These are phyloP conservation scores for Epistrophe eligans DNA, from an alignment of 2,888 invertebrate species.

Conservation along the genomic window DNA sequence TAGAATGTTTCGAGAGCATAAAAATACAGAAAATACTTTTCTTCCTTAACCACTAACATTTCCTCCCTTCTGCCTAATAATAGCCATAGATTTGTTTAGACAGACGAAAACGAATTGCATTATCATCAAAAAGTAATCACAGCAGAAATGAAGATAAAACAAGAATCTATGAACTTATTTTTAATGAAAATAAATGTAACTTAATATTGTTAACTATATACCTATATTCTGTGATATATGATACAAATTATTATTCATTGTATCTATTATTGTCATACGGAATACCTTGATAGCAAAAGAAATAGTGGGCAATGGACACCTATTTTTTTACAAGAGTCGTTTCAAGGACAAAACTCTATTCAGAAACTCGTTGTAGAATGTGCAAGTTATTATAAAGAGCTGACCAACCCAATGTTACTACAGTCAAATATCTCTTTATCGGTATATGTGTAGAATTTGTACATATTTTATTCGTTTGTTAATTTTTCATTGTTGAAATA, in stretches of 20 bases:
- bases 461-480: too few species aligned
- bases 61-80: too few species aligned
- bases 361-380: constrained; percentile 9
- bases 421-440: background rate
- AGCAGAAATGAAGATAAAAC: background rate
- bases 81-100: too few species aligned
- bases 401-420: constrained; percentile 1
- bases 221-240: constrained; percentile 8
- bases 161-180: background rate
- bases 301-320: constrained; percentile 20
- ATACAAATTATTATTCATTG: background rate
- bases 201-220: constrained; percentile 13
- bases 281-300: constrained; percentile 2
- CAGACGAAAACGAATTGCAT: too few species aligned
- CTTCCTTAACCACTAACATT: too few species aligned
- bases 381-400: background rate
- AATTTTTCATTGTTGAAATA: too few species aligned
- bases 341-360: constrained; percentile 20
- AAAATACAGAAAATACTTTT: too few species aligned
- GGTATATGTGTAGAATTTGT: background rate
- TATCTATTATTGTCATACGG: background rate
- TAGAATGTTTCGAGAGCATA: too few species aligned
- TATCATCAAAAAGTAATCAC: too few species aligned
- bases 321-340: background rate
- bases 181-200: background rate